A percentile compares a stretch with the other conserved stretches of the same genome.
phyloP scores from a whole-genome alignment of 2,888 invertebrate species.

The Catotricha subobsoleta region DNA sequence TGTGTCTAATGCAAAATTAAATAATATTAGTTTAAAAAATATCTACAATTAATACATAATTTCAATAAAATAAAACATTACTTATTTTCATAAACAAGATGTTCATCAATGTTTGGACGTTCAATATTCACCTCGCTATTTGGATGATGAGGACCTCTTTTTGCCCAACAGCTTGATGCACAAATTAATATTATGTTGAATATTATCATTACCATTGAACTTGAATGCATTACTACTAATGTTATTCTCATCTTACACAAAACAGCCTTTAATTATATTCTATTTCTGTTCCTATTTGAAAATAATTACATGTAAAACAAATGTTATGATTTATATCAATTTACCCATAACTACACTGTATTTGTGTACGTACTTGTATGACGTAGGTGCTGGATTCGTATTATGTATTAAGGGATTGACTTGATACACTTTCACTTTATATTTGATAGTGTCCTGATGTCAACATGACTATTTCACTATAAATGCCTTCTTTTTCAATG shows the following conservation, averaged over 20 bases:
- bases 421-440: no score
- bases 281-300: slow-evolving; percentile 1
- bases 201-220: no score
- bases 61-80: slow-evolving; percentile 23
- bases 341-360: no score
- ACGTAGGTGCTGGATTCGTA: no score
- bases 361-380: no score
- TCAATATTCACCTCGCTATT: slow-evolving; percentile 26
- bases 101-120: slow-evolving; percentile 37
- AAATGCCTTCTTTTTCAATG: no score
- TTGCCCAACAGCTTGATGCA: no score
- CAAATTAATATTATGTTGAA: not conserved
- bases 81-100: slow-evolving; percentile 59
- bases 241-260: slow-evolving; percentile 4
- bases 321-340: slow-evolving; percentile 7
- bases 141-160: slow-evolving; percentile 49
- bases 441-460: no score
- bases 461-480: no score
- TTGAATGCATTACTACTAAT: no score
- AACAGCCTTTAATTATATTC: no score
- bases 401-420: no score
- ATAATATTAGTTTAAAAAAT: not conserved
- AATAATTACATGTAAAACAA: slow-evolving; percentile 8
- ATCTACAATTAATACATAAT: not conserved
- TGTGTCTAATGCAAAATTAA: slow-evolving; percentile 38